These are phyloP conservation scores for Marcusenius ussheri DNA, from an alignment of 2,113 vertebrate genomes.

Conservation along the genomic window DNA sequence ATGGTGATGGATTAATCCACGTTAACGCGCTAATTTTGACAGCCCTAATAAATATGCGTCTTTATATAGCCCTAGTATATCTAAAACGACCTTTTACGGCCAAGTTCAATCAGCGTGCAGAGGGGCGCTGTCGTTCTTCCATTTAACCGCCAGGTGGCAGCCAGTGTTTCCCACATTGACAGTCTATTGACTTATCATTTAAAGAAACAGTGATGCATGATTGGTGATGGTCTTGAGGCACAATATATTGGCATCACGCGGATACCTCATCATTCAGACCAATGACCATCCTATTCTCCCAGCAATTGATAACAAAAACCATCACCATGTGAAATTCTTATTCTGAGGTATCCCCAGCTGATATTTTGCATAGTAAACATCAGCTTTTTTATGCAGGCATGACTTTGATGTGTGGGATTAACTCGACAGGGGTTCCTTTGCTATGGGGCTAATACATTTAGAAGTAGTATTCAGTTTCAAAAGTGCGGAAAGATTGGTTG, in stretches of 20 bases:
- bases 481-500: background rate
- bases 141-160: background rate
- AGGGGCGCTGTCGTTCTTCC: background rate
- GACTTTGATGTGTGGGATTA: background rate
- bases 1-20: no score
- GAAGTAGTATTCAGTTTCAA: background rate
- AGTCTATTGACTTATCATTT: background rate
- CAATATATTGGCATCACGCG: background rate
- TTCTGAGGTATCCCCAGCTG: background rate
- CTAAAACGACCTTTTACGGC: background rate
- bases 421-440: background rate
- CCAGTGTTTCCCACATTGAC: background rate
- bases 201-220: background rate
- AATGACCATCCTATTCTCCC: background rate
- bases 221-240: background rate
- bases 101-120: background rate
- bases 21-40: no score
- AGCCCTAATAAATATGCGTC: background rate
- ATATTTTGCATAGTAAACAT: background rate
- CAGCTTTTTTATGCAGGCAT: background rate
- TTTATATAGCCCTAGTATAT: background rate
- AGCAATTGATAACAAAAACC: background rate
- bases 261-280: background rate
- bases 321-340: background rate
- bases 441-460: background rate